Conservation (phyloP, 2,888 invertebrate species). For the Clivina fossor region DNA sequence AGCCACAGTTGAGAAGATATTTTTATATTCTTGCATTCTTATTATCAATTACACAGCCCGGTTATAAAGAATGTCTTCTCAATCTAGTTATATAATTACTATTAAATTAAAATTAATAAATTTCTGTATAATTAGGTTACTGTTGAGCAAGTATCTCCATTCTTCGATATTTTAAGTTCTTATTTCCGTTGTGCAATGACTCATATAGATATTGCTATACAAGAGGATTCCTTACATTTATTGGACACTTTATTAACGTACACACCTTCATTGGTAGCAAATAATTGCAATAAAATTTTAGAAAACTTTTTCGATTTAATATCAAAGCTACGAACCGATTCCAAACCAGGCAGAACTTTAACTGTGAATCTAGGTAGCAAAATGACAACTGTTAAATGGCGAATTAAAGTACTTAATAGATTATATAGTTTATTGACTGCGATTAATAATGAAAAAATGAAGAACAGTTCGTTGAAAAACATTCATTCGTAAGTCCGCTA, state of each 20-base stretch:
- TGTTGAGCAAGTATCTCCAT: slow-evolving; percentile 64
- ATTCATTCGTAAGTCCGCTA: background rate
- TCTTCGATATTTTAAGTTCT: slow-evolving; percentile 74
- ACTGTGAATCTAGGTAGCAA: slow-evolving; percentile 70
- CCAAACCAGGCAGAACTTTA: slow-evolving; percentile 67
- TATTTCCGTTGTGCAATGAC: slow-evolving; percentile 89
- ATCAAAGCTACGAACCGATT: slow-evolving; percentile 68
- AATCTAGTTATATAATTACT: slow-evolving; percentile 4
- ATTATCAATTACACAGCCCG: no score
- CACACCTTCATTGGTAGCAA: slow-evolving; percentile 66
- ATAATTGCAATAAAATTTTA: slow-evolving; percentile 70
- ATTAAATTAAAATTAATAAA: slow-evolving; percentile 2
- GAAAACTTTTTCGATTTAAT: slow-evolving; percentile 83
- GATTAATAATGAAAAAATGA: slow-evolving; percentile 43
- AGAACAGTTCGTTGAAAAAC: background rate
- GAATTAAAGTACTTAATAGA: slow-evolving; percentile 72
- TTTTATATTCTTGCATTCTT: no score
- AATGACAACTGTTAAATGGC: slow-evolving; percentile 76
- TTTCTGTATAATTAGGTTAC: slow-evolving; percentile 49
- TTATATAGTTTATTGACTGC: slow-evolving; percentile 63
- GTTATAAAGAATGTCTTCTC: no score
- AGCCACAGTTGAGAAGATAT: background rate
- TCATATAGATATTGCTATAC: slow-evolving; percentile 76
- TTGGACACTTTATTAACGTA: slow-evolving; percentile 74
- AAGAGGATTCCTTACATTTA: slow-evolving; percentile 79